Percentiles rank a stretch among this genome's conserved stretches.
Evolutionary conservation across 2,888 invertebrate species (phyloP).

Genomic region (Temnothorax unifasciatus): DNA sequence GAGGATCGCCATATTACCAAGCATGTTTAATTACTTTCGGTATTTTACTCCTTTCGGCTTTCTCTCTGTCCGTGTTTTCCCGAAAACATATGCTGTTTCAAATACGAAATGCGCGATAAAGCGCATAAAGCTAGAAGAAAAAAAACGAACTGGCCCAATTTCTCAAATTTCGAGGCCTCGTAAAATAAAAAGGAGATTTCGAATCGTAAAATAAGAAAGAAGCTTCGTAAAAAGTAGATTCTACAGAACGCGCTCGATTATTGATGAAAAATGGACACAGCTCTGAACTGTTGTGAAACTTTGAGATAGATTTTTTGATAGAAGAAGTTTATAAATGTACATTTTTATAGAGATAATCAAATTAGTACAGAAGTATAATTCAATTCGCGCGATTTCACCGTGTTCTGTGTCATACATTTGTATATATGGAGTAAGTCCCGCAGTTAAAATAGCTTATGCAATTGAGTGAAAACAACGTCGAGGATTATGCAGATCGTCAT

Average conservation of each 20-base stretch:
- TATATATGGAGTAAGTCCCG: neutral
- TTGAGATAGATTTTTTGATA: neutral
- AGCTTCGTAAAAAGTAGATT: neutral
- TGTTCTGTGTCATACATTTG: neutral
- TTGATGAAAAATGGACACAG: neutral
- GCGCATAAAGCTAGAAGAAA: neutral
- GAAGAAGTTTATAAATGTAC: neutral
- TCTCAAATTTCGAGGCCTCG: neutral
- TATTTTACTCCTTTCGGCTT: neutral
- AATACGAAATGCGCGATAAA: neutral
- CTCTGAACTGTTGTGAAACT: neutral
- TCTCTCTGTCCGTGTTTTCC: neutral
- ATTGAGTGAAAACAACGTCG: conserved; percentile 25
- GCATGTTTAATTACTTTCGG: neutral
- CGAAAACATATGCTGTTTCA: neutral
- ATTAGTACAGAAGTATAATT: conserved; percentile 1
- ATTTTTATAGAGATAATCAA: neutral
- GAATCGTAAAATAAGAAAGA: too few species aligned
- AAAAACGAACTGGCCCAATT: neutral
- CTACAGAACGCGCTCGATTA: neutral
- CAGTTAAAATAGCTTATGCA: conserved; percentile 31
- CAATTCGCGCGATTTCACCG: neutral
- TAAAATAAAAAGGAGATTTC: neutral
- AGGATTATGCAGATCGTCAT: conserved; percentile 37
- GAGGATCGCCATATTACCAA: neutral